Percentiles rank a stretch among this genome's conserved stretches.
phyloP scores from a whole-genome alignment of 2,113 vertebrate genomes.

The Parotia lawesii region DNA sequence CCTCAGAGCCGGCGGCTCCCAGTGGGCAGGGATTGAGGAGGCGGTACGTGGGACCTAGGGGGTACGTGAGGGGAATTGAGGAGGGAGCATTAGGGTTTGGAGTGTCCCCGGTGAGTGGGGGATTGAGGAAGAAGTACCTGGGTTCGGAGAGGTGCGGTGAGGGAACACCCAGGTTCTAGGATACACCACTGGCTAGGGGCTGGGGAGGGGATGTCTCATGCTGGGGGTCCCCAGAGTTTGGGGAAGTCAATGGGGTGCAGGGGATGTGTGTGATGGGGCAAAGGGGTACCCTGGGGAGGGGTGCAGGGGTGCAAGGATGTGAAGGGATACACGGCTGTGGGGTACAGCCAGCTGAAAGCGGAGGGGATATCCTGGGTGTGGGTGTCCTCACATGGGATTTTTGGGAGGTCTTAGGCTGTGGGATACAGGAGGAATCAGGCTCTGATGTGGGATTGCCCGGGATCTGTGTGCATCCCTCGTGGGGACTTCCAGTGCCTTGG shows the following conservation, averaged over 20 bases:
- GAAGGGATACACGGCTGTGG: neutral
- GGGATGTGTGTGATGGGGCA: too few species aligned
- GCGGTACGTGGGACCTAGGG: neutral
- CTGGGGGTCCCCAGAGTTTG: neutral
- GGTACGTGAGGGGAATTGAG: accelerated
- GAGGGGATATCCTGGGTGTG: neutral
- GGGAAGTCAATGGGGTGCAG: neutral
- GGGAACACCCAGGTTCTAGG: neutral
- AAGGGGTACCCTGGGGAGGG: neutral
- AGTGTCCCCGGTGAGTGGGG: too few species aligned
- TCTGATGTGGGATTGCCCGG: accelerated
- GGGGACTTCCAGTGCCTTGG: neutral
- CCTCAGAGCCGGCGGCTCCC: neutral
- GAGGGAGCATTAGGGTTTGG: neutral
- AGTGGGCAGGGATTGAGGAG: neutral
- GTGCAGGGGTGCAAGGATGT: accelerated
- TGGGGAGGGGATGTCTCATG: neutral
- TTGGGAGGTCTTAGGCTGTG: neutral
- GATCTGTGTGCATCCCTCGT: neutral
- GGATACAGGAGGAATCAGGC: neutral
- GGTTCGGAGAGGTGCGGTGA: neutral
- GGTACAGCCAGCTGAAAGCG: neutral
- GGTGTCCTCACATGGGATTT: neutral
- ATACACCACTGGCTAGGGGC: too few species aligned
- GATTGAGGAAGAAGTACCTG: neutral